Percentiles rank a stretch among this genome's conserved stretches.
phyloP scores from a whole-genome alignment of 2,888 invertebrate species.

The Drosophila tanythrix region DNA sequence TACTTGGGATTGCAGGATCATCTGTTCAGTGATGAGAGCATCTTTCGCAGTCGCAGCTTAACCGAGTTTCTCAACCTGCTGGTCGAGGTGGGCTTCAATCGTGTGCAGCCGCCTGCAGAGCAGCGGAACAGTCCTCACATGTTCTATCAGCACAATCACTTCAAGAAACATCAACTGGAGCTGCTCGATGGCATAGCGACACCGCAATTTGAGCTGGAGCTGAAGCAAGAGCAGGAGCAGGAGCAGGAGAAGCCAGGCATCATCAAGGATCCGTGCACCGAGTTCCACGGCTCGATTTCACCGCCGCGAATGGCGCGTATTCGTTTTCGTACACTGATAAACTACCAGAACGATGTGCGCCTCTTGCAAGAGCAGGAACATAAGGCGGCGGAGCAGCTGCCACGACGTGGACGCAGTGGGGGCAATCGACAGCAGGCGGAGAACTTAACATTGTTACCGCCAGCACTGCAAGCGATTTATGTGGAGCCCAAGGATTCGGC shows the following conservation, averaged over 20 bases:
- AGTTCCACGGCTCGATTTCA: background rate
- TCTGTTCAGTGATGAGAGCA: conserved; percentile 18
- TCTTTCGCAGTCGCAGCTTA: conserved; percentile 38
- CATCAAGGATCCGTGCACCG: background rate
- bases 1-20: conserved; percentile 57
- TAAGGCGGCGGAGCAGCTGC: conserved; percentile 9
- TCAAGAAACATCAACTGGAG: conserved; percentile 2
- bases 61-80: conserved; percentile 32
- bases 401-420: conserved; percentile 46
- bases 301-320: conserved; percentile 43
- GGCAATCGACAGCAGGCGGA: conserved; percentile 4
- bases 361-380: conserved; percentile 30
- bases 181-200: conserved; percentile 12
- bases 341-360: conserved; percentile 32
- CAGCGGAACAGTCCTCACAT: background rate
- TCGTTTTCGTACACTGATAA: conserved; percentile 31
- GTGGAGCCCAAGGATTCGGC: conserved; percentile 53
- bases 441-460: background rate
- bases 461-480: conserved; percentile 24
- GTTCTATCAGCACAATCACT: conserved; percentile 33
- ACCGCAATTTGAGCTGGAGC: background rate
- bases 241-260: background rate
- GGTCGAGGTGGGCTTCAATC: conserved; percentile 32
- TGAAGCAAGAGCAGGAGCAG: background rate
- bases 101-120: background rate